Base-by-base conservation (phyloP, 2,113 vertebrate species). In the Hiodon alosoides region DNA sequence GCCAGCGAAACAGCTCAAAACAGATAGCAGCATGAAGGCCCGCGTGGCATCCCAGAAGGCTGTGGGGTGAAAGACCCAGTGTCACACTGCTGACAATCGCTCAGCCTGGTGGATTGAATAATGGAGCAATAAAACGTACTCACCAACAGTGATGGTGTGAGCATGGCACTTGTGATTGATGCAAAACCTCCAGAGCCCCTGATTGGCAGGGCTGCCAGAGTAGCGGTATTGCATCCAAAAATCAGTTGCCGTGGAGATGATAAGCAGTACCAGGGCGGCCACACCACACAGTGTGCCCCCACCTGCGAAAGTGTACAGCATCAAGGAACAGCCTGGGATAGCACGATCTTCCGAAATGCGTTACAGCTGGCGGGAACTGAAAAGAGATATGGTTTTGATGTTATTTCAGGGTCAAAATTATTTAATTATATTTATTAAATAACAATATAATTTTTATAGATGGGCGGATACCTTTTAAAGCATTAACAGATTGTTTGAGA, bases 101-200 rank as follows among this genome's bases (percentile, higher is more conserved):
- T 31, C 31, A 31, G 31, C 31, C 31, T 31, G 31, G 31, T 31
- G 31, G 31, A 31, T 2, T 31, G 31, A 31, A 31, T 31, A 31
- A 31, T 31, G 31, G 31, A 31, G 31, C 31, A 2, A 31, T 31
- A 31, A 31, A 31, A 31, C 31, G 31, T 57, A 79, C 92, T 92
- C 81, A 94, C 93, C 93, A 0, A 93, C 90, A 58, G 86, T 87
- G 14, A 91, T 84, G 53, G 91, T 91, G 81, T 92, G 92, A 0
- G 89, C 83, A n/a, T 90, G 92, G 69, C 94, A 94, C 71, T 90
- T 94, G 79, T 89, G 87, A 59, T 90, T 92, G 75, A 92, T 87
- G 84, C 94, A 95, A 79, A 89, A 90, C 78, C 86, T 90, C 93
- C 94, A 94, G 54, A 95, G 91, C 14, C 94, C 94, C 76, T 94